phyloP scores from a whole-genome alignment of 2,888 invertebrate species.

The Orthonychiurus folsomi region DNA sequence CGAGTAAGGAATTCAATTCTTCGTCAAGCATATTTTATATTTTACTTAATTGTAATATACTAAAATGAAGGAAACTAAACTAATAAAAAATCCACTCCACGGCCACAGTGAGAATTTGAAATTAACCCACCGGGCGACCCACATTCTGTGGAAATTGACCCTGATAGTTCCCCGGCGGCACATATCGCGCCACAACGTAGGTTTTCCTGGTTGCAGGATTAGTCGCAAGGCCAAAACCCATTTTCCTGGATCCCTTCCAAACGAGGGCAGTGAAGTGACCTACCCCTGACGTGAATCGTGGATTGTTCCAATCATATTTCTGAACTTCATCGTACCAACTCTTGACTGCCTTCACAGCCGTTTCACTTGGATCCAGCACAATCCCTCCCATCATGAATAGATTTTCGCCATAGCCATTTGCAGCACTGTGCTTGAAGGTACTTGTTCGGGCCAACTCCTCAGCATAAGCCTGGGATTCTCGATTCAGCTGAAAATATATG shows the following conservation, averaged over 20 bases:
- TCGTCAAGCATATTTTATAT: no score
- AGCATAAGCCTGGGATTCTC: background rate
- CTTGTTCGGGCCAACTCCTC: background rate
- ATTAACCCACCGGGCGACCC: background rate
- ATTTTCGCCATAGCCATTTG: conserved; percentile 8
- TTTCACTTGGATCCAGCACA: background rate
- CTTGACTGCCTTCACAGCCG: conserved; percentile 7
- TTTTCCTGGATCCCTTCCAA: conserved; percentile 7
- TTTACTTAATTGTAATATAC: no score
- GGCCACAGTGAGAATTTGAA: no score
- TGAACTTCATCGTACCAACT: conserved; percentile 10
- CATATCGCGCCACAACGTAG: background rate
- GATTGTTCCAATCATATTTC: conserved; percentile 7
- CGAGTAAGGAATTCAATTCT: no score
- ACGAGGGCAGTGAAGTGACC: conserved; percentile 11
- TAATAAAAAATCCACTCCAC: no score
- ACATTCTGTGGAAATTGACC: conserved; percentile 5
- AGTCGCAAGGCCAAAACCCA: conserved; percentile 7
- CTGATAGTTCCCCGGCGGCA: background rate
- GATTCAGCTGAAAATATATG: background rate
- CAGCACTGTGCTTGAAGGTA: background rate
- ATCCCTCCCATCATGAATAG: background rate
- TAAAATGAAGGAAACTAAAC: no score
- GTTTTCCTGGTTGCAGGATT: background rate
- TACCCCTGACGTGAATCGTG: background rate